Base-by-base conservation (phyloP, 2,797 vertebrate genomes). In the Morus bassanus region DNA sequence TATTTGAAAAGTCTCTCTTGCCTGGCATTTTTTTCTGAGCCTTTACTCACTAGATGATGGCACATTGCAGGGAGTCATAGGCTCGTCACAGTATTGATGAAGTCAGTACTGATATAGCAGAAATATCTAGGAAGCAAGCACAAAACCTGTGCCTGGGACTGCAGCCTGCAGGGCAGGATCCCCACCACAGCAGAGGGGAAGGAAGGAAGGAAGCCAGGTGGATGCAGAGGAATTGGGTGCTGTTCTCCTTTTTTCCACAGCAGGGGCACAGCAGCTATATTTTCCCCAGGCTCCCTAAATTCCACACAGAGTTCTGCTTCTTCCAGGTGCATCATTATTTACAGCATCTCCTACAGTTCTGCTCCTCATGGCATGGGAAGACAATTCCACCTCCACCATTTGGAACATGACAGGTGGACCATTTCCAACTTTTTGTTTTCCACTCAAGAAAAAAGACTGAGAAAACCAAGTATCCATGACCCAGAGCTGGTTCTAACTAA, bases 101-200 rank as follows among this genome's bases (percentile, higher is more conserved):
- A 2, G 13, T 18, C 65, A 5, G 37, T 4, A 35, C 57, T 93
- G 75, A 75, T 11, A 43, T 1, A 67, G 45, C 45, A 37, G 63
- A 59, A 87, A 89, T 17, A n/a, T 13, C 18, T 3, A 13, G 45
- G 73, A 83, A 69, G 11, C 5, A 16, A 65, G 46, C 31, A 50
- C 18, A 83, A 35, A 78, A 53, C 0, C 0, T 23, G 19, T 18
- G 2, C 7, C 7, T 10, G 23, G 51, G 61, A 33, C 22, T 21
- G 43, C 48, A 76, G 51, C 41, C 60, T 35, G 23, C 18, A 33
- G 31, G 39, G 50, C 41, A 56, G 50, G 18, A 4, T 37, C 21
- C 39, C 33, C 18, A 13, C 25, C 50, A 11, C 2, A 1, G 67
- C 14, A 30, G 11, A 5, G 13, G 30, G 53, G 39, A 35, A 78